Base-by-base conservation (phyloP, 1,140 invertebrate genomes). In the Lucilia cuprina region DNA sequence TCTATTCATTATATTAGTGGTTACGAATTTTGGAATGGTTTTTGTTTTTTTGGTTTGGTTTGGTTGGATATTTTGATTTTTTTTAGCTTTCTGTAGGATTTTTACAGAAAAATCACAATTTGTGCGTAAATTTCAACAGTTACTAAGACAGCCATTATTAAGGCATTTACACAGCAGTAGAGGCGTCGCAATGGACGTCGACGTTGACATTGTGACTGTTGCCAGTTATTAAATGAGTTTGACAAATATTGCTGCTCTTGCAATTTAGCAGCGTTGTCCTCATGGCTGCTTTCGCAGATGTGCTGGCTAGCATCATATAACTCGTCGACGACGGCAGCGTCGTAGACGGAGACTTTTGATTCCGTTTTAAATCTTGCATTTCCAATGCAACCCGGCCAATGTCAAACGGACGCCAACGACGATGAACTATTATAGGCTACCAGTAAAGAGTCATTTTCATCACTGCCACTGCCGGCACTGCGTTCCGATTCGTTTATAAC, bases 401-500 rank as follows among this genome's bases (percentile, higher is more conserved):
- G 89, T 91, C 90, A 91, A 88, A 91, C 89, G 82, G 91, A 92
- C 88, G 89, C 88, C 86, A 91, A 86, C 80, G 91, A 89, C 41
- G 91, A 91, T 86, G 87, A 88, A 85, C 89, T 91, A 87, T 92
- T 91, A 85, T 92, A 92, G 83, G 90, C 91, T 74, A 91, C 91
- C 75, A 92, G 86, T 83, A 92, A 86, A 0, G 91, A 91, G 80
- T 92, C 91, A 84, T 92, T 91, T 83, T 92, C 91, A 50, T 91
- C 90, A 85, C 89, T 91, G 49, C 90, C 89, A 82, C 90, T 91
- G 85, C 88, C 88, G 74, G 88, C 89, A 82, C 90, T 90, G 5
- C 88, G 86, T 82, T 91, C 89, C 19, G 87, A 88, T 78, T 91
- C 90, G 78, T 91, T 90, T 83, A 90, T 91, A 75, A 90, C 89